Evolutionary conservation across 2,113 vertebrate species (phyloP).

Genomic region (Eira barbara): DNA sequence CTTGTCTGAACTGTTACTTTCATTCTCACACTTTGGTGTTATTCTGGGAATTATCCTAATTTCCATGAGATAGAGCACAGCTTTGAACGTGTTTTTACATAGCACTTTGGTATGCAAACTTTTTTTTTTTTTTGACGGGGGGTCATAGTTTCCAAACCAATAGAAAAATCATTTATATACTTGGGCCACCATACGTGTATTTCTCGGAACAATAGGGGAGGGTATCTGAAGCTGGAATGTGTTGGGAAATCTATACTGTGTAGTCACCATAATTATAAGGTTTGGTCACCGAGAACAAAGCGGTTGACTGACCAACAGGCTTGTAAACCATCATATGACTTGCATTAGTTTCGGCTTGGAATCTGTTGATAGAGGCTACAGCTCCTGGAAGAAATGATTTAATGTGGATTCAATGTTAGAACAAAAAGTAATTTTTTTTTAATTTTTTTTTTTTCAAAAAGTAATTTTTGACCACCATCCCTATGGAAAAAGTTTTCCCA

Average conservation of each 20-base stretch:
- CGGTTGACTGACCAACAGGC: background rate
- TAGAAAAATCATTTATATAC: background rate
- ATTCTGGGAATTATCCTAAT: background rate
- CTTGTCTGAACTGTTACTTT: background rate
- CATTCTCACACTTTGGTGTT: background rate
- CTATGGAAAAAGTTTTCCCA: background rate
- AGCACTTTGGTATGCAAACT: background rate
- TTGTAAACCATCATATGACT: background rate
- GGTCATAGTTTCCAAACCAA: background rate
- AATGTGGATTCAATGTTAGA: background rate
- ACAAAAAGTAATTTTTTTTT: background rate
- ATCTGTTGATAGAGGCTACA: background rate
- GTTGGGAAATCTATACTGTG: background rate
- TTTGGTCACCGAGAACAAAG: conserved; percentile 12
- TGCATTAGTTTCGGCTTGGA: background rate
- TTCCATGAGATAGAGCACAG: background rate
- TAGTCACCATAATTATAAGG: conserved; percentile 12
- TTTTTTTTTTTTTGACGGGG: background rate
- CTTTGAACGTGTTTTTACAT: background rate
- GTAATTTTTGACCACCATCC: background rate
- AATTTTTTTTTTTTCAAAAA: no score
- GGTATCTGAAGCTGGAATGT: background rate
- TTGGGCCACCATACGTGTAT: background rate
- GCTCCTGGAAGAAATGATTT: background rate
- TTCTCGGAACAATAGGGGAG: conserved; percentile 29